phyloP scores from a whole-genome alignment of 2,113 vertebrate genomes.

The Melanostigma gelatinosum region DNA sequence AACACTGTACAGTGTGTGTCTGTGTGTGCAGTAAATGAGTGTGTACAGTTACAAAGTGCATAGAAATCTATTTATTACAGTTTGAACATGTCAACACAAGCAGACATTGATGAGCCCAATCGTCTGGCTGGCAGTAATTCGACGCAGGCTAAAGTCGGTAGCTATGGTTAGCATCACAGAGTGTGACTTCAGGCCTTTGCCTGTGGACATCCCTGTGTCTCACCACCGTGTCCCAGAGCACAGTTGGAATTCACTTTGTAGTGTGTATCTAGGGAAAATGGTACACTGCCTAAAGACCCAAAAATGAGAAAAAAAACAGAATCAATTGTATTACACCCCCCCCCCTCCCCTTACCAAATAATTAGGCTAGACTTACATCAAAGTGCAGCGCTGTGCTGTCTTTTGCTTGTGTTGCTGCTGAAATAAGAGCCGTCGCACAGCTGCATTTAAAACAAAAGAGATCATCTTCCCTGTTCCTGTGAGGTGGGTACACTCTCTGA shows the following conservation, averaged over 20 bases:
- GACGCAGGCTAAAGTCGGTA: slow-evolving; percentile 38
- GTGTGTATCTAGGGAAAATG: slow-evolving; percentile 76
- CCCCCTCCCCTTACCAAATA: slow-evolving; percentile 52
- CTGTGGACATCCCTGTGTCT: slow-evolving; percentile 75
- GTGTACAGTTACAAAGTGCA: background rate
- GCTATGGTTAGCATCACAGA: slow-evolving; percentile 56
- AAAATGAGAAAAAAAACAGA: slow-evolving; percentile 53
- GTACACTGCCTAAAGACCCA: slow-evolving; percentile 71
- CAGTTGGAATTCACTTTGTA: slow-evolving; percentile 81
- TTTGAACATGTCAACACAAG: slow-evolving; percentile 28
- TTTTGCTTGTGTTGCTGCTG: slow-evolving; percentile 25
- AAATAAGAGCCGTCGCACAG: slow-evolving; percentile 30
- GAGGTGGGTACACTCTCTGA: slow-evolving; percentile 53
- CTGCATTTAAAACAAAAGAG: slow-evolving; percentile 37
- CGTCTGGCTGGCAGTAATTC: slow-evolving; percentile 59
- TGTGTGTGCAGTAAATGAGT: slow-evolving; percentile 24
- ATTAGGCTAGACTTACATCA: slow-evolving; percentile 70
- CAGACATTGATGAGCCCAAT: slow-evolving; percentile 38
- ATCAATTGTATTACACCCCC: slow-evolving; percentile 69
- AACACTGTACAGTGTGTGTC: background rate
- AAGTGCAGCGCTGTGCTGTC: slow-evolving; percentile 58
- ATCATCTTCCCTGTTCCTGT: slow-evolving; percentile 35
- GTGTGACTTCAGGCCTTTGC: slow-evolving; percentile 67
- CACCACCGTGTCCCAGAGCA: slow-evolving; percentile 72
- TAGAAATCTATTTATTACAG: background rate